Base-by-base conservation (phyloP, 2,888 invertebrate species). In the Laspeyria flexula region DNA sequence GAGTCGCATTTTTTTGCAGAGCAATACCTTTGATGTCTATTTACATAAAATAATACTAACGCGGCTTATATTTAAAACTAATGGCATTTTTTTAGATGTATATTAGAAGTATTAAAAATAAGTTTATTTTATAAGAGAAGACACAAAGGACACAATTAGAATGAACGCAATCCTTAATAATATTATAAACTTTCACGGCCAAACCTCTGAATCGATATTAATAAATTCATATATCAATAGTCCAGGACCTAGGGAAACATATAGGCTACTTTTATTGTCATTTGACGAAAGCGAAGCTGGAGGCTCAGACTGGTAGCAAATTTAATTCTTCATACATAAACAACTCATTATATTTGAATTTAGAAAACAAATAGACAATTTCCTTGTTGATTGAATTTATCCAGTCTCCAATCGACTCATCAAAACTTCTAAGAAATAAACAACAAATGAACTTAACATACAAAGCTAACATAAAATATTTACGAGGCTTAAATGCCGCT, bases 401-500 rank as follows among this genome's bases (percentile, higher is more conserved):
- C 43, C 50, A 59, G 55, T 52, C 35, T 35, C 9, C 35, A 40
- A 55, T 45, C 9, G 13, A 41, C 52, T 55, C 43, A 52, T 40
- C 38, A 41, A 40, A 38, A 47, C 41, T 72, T 77, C 77, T 63
- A 43, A 75, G 75, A 79, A 75, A 61, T 37, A 54, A 40, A 40
- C 21, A 43, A 55, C 62, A 51, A 65, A 69, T 49, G 50, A 60
- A 52, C 62, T 39, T 55, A 53, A 48, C 38, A 16, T 43, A 55
- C 40, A 61, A 71, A 73, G 76, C 60, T 69, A 72, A 75, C 66
- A 77, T 77, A 71, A 76, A 74, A 74, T 72, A 70, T 79, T 77
- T 70, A 65, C 55, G 55, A 59, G 47, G 38, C 56, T 73, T 75
- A 72, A 81, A 73, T 75, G 68, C 75, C 68, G 76, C 76, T 73